These are phyloP conservation scores for Apodemia mormo DNA, from an alignment of 2,888 invertebrate genomes.

Conservation along the genomic window DNA sequence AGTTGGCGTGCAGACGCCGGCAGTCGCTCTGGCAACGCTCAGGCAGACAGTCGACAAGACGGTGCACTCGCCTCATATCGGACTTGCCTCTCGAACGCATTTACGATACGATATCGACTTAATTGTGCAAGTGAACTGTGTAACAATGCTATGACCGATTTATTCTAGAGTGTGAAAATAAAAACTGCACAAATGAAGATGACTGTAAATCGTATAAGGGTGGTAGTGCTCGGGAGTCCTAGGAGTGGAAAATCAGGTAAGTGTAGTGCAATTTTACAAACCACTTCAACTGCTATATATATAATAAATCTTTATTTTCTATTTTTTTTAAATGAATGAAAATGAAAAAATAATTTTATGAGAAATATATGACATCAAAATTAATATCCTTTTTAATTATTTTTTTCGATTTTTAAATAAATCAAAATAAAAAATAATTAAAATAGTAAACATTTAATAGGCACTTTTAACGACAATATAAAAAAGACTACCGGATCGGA, in stretches of 20 bases:
- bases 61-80: constrained; percentile 42
- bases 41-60: constrained; percentile 54
- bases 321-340: no score
- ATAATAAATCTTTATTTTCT: background rate
- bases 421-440: no score
- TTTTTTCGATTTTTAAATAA: no score
- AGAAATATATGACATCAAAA: no score
- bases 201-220: constrained; percentile 90
- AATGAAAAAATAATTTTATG: no score
- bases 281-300: no score
- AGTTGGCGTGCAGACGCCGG: constrained; percentile 50
- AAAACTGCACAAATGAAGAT: constrained; percentile 81
- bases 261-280: constrained; percentile 8
- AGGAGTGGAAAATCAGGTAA: constrained; percentile 88
- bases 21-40: constrained; percentile 75
- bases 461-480: no score
- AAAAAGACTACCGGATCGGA: no score
- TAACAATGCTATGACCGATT: constrained; percentile 41
- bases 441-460: no score
- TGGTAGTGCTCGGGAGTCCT: constrained; percentile 89
- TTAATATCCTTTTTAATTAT: no score
- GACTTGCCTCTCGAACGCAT: constrained; percentile 61
- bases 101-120: constrained; percentile 71
- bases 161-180: constrained; percentile 43
- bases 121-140: constrained; percentile 18